Evolutionary conservation across 1,140 invertebrate genomes (phyloP).

Genomic region (Leptopilina clavipes): DNA sequence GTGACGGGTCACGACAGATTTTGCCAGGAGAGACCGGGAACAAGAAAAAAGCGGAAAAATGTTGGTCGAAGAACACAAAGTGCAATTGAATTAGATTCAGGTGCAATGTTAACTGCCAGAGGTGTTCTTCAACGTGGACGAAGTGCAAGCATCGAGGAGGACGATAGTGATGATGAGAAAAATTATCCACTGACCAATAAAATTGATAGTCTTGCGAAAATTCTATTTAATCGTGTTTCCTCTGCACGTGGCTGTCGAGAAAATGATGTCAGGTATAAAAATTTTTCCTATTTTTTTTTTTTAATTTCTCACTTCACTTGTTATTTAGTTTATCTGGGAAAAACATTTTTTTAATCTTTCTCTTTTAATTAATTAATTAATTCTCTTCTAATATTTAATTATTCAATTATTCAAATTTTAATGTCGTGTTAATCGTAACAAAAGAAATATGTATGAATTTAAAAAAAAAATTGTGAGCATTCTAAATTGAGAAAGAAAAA

Average conservation of each 20-base stretch:
- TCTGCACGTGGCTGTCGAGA: slow-evolving; percentile 64
- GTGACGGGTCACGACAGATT: slow-evolving; percentile 86
- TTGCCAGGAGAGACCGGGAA: slow-evolving; percentile 80
- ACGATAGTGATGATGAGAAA: slow-evolving; percentile 66
- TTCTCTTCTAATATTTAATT: too few species aligned
- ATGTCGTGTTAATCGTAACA: too few species aligned
- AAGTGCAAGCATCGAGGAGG: slow-evolving; percentile 70
- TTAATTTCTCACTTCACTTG: too few species aligned
- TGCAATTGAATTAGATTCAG: slow-evolving; percentile 82
- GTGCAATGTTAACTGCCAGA: slow-evolving; percentile 78
- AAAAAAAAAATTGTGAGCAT: not conserved
- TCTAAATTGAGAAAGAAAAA: too few species aligned
- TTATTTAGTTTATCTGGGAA: too few species aligned
- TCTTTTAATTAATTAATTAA: too few species aligned
- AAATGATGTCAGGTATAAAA: slow-evolving; percentile 58
- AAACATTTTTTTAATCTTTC: too few species aligned
- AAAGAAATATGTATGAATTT: not conserved
- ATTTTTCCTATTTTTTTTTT: too few species aligned
- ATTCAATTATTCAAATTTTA: too few species aligned
- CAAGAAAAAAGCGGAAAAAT: slow-evolving; percentile 75
- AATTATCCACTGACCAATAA: slow-evolving; percentile 68
- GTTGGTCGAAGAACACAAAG: slow-evolving; percentile 81
- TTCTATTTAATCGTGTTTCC: slow-evolving; percentile 69
- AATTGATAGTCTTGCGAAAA: slow-evolving; percentile 71
- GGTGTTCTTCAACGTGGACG: slow-evolving; percentile 64